phyloP scores from a whole-genome alignment of 2,797 vertebrate species.

The Strix occidentalis region DNA sequence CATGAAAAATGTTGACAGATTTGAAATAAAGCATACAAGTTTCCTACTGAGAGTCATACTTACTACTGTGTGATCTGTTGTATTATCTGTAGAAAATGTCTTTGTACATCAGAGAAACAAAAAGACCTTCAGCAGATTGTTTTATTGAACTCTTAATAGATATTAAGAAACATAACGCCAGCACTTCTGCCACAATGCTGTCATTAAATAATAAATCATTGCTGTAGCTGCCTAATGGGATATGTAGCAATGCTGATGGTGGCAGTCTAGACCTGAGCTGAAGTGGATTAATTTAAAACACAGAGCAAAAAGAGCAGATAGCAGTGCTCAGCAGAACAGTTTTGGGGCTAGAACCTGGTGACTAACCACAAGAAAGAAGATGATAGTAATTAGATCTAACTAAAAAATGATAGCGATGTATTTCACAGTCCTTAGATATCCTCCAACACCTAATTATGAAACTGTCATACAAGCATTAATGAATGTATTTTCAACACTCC shows the following conservation, averaged over 20 bases:
- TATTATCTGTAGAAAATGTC: slow-evolving; percentile 5
- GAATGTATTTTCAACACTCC: background rate
- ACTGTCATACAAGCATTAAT: background rate
- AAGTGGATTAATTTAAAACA: slow-evolving; percentile 19
- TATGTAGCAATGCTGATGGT: slow-evolving; percentile 47
- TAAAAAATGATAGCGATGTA: background rate
- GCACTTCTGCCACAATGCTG: slow-evolving; percentile 25
- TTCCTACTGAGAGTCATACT: slow-evolving; percentile 12
- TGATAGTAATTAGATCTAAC: background rate
- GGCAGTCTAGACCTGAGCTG: slow-evolving; percentile 29
- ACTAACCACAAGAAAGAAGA: background rate
- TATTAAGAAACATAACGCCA: slow-evolving; percentile 6
- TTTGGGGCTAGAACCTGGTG: background rate
- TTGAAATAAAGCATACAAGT: background rate
- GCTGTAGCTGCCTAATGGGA: slow-evolving; percentile 10
- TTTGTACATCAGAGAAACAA: slow-evolving; percentile 20
- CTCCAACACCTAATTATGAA: background rate
- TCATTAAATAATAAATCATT: slow-evolving; percentile 49
- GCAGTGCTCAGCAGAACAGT: slow-evolving; percentile 3
- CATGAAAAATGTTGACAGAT: background rate
- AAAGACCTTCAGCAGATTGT: slow-evolving; percentile 43
- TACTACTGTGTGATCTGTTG: background rate
- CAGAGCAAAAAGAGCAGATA: background rate
- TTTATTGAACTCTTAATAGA: slow-evolving; percentile 33
- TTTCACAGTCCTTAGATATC: background rate